Evolutionary conservation across 2,797 vertebrate species (phyloP).

Genomic region (Centroberyx gerrardi): DNA sequence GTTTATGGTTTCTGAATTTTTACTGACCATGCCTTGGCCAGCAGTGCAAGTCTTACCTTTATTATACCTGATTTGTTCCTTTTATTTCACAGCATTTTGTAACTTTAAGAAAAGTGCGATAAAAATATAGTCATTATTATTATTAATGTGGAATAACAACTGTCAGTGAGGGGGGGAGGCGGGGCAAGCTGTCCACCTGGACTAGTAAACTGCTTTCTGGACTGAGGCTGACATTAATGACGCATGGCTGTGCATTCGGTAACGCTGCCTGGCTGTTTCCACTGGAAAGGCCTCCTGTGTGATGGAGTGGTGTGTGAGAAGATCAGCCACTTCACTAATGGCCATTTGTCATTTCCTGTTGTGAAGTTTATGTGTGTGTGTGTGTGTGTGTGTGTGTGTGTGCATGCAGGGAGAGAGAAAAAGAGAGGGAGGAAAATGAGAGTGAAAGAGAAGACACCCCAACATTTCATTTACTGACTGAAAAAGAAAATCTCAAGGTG

Average conservation of each 20-base stretch:
- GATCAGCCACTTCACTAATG: slow-evolving; percentile 42
- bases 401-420: neutral
- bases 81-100: neutral
- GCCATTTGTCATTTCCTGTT: slow-evolving; percentile 54
- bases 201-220: slow-evolving; percentile 49
- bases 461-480: no score
- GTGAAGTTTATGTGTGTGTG: slow-evolving; percentile 24
- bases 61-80: neutral
- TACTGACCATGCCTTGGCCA: neutral
- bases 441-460: neutral
- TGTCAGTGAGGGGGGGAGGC: slow-evolving; percentile 21
- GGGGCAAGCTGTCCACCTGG: slow-evolving; percentile 38
- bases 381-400: slow-evolving; percentile 14
- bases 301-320: slow-evolving; percentile 39
- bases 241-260: slow-evolving; percentile 44
- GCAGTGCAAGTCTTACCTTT: neutral
- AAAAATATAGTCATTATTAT: neutral
- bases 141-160: neutral
- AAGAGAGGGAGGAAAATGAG: neutral
- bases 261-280: slow-evolving; percentile 62
- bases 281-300: slow-evolving; percentile 46
- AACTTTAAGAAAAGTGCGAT: neutral
- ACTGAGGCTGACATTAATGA: slow-evolving; percentile 49
- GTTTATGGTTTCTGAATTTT: neutral
- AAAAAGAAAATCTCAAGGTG: no score